These are phyloP conservation scores for Todus mexicanus DNA, from an alignment of 2,797 vertebrate species.

Conservation along the genomic window DNA sequence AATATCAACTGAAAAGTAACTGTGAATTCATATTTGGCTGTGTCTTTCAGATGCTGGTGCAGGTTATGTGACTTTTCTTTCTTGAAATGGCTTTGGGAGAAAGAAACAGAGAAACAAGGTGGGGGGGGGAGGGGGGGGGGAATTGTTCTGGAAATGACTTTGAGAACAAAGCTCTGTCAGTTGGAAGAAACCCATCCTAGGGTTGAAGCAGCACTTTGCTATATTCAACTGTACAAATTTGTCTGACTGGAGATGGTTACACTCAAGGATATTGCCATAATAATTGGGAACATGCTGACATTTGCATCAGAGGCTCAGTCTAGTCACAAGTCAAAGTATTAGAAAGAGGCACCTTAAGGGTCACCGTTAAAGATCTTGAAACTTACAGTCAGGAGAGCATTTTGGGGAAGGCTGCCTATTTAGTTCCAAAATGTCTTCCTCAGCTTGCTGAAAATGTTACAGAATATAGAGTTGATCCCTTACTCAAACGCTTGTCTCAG, in stretches of 20 bases:
- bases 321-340: neutral
- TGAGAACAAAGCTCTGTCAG: slow-evolving; percentile 21
- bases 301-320: neutral
- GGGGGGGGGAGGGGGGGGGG: too few relatives aligned
- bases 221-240: neutral
- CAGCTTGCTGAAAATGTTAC: neutral
- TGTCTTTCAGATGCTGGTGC: neutral
- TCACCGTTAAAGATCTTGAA: neutral
- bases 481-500: neutral
- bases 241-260: neutral
- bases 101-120: neutral
- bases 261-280: neutral
- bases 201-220: slow-evolving; percentile 18
- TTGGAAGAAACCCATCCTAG: slow-evolving; percentile 5
- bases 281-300: slow-evolving; percentile 29
- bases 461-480: neutral
- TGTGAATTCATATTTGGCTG: neutral
- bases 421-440: neutral
- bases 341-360: neutral
- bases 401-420: neutral
- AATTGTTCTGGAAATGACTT: neutral
- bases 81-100: neutral
- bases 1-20: neutral
- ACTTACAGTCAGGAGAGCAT: neutral
- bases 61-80: neutral